Percentiles rank a stretch among this genome's conserved stretches.
phyloP scores from a whole-genome alignment of 2,113 vertebrate species.

The Xenotilapia longispinis region DNA sequence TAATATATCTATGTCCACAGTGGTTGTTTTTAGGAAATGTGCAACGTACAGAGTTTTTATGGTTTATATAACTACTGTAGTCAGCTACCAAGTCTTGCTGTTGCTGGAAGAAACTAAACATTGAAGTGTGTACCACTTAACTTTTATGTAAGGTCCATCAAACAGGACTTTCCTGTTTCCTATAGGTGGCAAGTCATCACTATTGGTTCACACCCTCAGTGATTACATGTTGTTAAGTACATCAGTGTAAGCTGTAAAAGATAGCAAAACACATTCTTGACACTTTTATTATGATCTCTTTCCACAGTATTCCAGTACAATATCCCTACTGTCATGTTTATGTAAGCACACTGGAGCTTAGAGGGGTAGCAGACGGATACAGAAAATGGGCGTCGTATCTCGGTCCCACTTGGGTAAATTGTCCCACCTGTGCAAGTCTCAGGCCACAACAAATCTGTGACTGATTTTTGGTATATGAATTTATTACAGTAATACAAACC shows the following conservation, averaged over 20 bases:
- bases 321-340: neutral
- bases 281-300: neutral
- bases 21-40: neutral
- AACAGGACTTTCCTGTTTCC: neutral
- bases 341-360: neutral
- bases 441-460: neutral
- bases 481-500: neutral
- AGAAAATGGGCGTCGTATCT: neutral
- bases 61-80: neutral
- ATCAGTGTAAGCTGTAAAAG: neutral
- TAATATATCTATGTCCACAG: neutral
- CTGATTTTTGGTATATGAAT: neutral
- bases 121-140: neutral
- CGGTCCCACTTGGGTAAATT: neutral
- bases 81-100: neutral
- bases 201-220: neutral
- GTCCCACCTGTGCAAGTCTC: neutral
- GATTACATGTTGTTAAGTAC: neutral
- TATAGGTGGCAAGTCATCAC: neutral
- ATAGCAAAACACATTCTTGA: neutral
- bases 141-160: neutral
- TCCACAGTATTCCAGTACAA: neutral
- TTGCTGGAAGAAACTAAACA: neutral
- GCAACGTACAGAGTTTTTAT: neutral
- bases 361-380: neutral